Base-by-base conservation (phyloP, 2,797 vertebrate genomes). In the Malacoctenus gilli region DNA sequence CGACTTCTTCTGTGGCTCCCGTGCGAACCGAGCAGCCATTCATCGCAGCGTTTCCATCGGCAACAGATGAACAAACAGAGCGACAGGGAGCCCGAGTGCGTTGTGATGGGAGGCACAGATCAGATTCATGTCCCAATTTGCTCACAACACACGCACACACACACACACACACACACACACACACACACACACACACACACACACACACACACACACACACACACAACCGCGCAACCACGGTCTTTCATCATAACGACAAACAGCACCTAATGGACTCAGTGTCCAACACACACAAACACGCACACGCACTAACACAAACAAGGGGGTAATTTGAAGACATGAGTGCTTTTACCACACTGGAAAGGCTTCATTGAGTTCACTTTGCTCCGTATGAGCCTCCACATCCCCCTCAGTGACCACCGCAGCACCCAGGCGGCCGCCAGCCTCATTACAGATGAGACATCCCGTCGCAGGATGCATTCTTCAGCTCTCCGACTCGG, bases 211-310 rank as follows among this genome's bases (percentile, higher is more conserved):
- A 75, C 59, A n/a, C n/a, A 59, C 60, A 15, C 65, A 9, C 36
- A 66, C 40, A 65, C 44, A 35, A 64, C 25, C 56, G 62, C 21
- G 51, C 82, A 82, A 80, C 49, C 8, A 53, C 16, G 20, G 54
- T 41, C 79, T 82, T 69, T 85, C 79, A 83, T 83, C 72, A 69
- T 25, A 35, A 59, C 68, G 82, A 65, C 71, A 75, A 77, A 58
- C 78, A 56, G 46, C 25, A 46, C n/a, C 77, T 83, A 82, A 87
- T 85, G 80, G 77, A 75, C 68, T 74, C 47, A 0, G 41, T 57
- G 53, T 53, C 62, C 57, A 12, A 46, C 31, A 35, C 68, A 34
- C 50, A 41, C 80, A 35, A 36, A 6, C 2, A 31, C 28, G 10
- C 19, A 34, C 19, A 42, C 44, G 37, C 31, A 52, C 10, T n/a